Evolutionary conservation across 2,888 invertebrate species (phyloP).

Genomic region (Villa cingulata): DNA sequence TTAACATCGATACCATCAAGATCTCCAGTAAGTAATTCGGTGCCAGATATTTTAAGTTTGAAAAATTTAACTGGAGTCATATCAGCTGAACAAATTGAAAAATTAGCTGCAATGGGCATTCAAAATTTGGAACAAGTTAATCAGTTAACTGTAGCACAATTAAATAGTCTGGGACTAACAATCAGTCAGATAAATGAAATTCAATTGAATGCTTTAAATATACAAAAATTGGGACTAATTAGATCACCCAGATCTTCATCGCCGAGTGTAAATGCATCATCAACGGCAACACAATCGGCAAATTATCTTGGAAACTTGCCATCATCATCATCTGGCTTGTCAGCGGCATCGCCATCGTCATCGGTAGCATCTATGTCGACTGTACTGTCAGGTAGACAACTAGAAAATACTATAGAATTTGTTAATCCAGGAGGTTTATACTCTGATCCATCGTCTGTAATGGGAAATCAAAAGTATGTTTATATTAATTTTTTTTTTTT

Average conservation of each 20-base stretch:
- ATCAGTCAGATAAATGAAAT: slow-evolving; percentile 47
- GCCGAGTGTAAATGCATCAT: background rate
- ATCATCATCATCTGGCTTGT: background rate
- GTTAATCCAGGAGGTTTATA: background rate
- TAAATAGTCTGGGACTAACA: slow-evolving; percentile 46
- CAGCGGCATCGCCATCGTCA: background rate
- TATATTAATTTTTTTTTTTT: no score
- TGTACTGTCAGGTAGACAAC: background rate
- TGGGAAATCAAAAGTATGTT: background rate
- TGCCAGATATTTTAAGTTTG: slow-evolving; percentile 39
- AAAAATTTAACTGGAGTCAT: slow-evolving; percentile 45
- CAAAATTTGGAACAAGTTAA: slow-evolving; percentile 47
- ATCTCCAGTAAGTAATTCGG: slow-evolving; percentile 12
- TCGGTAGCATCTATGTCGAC: background rate
- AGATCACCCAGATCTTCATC: background rate
- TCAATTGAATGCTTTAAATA: slow-evolving; percentile 46
- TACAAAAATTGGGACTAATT: slow-evolving; percentile 40
- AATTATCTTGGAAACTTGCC: background rate
- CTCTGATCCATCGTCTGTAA: background rate
- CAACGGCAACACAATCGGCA: background rate
- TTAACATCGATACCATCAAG: slow-evolving; percentile 15
- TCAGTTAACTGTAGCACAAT: slow-evolving; percentile 45
- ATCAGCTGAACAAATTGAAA: slow-evolving; percentile 44
- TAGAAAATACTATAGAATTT: background rate
- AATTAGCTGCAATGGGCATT: slow-evolving; percentile 45